These are phyloP conservation scores for Cephus sareptanus DNA, from an alignment of 2,888 invertebrate species.

Conservation along the genomic window DNA sequence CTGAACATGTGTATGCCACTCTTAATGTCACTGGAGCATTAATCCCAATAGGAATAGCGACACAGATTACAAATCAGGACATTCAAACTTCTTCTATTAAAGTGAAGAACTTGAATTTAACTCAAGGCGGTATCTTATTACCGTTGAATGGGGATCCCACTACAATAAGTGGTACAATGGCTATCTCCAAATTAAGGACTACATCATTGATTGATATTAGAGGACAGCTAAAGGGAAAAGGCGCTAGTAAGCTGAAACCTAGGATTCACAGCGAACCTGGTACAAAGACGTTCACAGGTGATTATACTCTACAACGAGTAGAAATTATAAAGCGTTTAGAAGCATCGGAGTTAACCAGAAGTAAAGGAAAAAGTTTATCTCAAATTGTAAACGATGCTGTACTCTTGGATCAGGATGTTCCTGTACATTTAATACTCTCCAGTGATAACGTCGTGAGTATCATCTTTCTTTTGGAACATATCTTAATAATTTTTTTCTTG, in stretches of 20 bases:
- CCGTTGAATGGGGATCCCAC: constrained; percentile 39
- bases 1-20: constrained; percentile 29
- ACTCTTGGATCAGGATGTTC: constrained; percentile 56
- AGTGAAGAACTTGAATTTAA: constrained; percentile 37
- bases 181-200: constrained; percentile 32
- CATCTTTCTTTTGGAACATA: constrained; percentile 3
- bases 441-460: constrained; percentile 57
- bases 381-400: constrained; percentile 57
- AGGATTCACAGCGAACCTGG: constrained; percentile 62
- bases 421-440: constrained; percentile 58
- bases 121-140: constrained; percentile 40
- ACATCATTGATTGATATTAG: constrained; percentile 64
- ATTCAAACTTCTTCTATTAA: constrained; percentile 26
- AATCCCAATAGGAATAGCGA: constrained; percentile 35
- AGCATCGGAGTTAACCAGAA: constrained; percentile 54
- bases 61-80: constrained; percentile 27
- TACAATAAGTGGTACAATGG: constrained; percentile 38
- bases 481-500: constrained; percentile 8
- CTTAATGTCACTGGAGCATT: constrained; percentile 28
- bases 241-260: constrained; percentile 65
- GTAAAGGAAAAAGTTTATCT: constrained; percentile 48
- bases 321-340: constrained; percentile 63
- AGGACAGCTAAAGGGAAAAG: constrained; percentile 66
- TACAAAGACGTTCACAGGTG: constrained; percentile 63
- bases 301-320: constrained; percentile 65